Evolutionary conservation across 2,888 invertebrate species (phyloP).

Genomic region (Nomada ruficornis): DNA sequence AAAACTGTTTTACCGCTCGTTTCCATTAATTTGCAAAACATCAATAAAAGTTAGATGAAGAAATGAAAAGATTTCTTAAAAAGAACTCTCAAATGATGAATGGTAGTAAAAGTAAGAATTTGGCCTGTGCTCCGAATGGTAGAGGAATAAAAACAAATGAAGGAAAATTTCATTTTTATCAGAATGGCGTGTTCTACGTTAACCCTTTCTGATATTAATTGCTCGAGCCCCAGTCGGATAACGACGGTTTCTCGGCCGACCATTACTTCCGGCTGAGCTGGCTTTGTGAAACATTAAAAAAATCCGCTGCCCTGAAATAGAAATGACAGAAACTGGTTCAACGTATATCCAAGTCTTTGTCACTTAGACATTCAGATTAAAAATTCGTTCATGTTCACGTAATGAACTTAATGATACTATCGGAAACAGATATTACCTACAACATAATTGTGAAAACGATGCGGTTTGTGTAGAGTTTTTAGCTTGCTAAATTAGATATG

Average conservation of each 20-base stretch:
- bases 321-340: neutral
- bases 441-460: too few species aligned
- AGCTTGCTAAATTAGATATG: too few species aligned
- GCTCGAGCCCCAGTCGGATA: slow-evolving; percentile 22
- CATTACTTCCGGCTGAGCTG: slow-evolving; percentile 32
- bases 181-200: slow-evolving; percentile 19
- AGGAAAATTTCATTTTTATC: slow-evolving; percentile 21
- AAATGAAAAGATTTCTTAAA: too few species aligned
- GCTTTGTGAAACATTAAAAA: slow-evolving; percentile 34
- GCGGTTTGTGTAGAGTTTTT: too few species aligned
- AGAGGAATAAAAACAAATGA: neutral
- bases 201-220: slow-evolving; percentile 41
- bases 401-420: too few species aligned
- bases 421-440: too few species aligned
- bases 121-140: too few species aligned
- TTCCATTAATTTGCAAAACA: neutral
- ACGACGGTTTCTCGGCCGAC: slow-evolving; percentile 34
- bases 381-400: neutral
- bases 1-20: neutral
- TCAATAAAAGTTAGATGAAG: too few species aligned
- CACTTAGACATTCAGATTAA: neutral
- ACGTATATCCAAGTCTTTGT: slow-evolving; percentile 24
- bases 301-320: neutral
- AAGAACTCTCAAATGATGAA: too few species aligned
- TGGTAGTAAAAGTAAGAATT: too few species aligned